A percentile compares a stretch with the other conserved stretches of the same genome.
phyloP scores from a whole-genome alignment of 1,140 invertebrate genomes.

The Drosophila takahashii region DNA sequence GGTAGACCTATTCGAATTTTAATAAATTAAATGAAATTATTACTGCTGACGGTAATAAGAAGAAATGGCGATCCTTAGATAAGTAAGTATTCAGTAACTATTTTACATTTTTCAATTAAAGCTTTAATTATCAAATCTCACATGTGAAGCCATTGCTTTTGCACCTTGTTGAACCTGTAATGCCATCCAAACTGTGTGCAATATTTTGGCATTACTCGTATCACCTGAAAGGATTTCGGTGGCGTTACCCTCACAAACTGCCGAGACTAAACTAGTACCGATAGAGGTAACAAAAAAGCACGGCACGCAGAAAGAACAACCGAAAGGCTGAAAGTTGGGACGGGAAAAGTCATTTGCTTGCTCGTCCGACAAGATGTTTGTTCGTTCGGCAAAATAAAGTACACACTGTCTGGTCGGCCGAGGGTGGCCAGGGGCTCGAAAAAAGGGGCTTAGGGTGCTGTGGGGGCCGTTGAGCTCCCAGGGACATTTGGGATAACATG shows the following conservation, averaged over 20 bases:
- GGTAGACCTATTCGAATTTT: too few relatives aligned
- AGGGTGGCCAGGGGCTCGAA: conserved; percentile 2
- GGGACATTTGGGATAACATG: conserved; percentile 80
- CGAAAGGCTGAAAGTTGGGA: conserved; percentile 60
- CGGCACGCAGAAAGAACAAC: conserved; percentile 61
- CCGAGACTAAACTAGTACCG: conserved; percentile 4
- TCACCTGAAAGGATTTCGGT: conserved; percentile 27
- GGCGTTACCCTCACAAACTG: conserved; percentile 24
- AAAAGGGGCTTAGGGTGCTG: conserved; percentile 28
- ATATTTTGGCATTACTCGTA: conserved; percentile 29
- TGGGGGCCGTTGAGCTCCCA: conserved; percentile 59
- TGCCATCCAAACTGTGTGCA: conserved; percentile 9
- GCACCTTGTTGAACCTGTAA: conserved; percentile 1
- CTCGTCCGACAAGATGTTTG: conserved; percentile 84
- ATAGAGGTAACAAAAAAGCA: conserved; percentile 31
- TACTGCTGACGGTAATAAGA: too few relatives aligned
- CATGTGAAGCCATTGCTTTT: too few relatives aligned
- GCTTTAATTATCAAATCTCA: not conserved
- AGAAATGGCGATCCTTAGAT: too few relatives aligned
- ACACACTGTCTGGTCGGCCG: conserved; percentile 58
- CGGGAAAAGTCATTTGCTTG: conserved; percentile 82
- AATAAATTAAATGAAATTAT: too few relatives aligned
- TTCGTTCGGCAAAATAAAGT: conserved; percentile 84
- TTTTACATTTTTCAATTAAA: not conserved
- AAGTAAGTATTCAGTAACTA: too few relatives aligned